These are phyloP conservation scores for Gobio occitaniae DNA, from an alignment of 2,797 vertebrate genomes.

Conservation along the genomic window DNA sequence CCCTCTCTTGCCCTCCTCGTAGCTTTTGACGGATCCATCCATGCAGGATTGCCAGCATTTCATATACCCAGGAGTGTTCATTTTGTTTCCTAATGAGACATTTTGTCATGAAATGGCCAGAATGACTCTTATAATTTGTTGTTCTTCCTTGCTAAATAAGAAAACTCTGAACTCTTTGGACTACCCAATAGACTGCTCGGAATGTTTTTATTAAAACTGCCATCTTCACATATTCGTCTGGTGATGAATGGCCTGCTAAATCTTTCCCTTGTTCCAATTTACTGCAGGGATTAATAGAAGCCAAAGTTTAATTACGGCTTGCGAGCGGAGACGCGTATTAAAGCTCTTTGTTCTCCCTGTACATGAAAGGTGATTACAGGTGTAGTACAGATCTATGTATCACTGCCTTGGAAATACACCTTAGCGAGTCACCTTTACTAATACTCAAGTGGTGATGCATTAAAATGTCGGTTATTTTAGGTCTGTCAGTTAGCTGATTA, in stretches of 20 bases:
- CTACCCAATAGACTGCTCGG: constrained; percentile 26
- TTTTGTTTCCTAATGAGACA: constrained; percentile 9
- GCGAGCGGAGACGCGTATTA: constrained; percentile 44
- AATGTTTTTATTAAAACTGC: constrained; percentile 59
- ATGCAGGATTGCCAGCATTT: constrained; percentile 23
- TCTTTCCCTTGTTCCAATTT: constrained; percentile 55
- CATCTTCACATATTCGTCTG: constrained; percentile 33
- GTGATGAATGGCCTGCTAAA: constrained; percentile 55
- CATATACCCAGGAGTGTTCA: neutral
- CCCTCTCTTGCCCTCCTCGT: neutral
- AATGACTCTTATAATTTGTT: constrained; percentile 27
- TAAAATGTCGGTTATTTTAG: neutral
- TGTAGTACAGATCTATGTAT: constrained; percentile 33
- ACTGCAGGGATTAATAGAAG: constrained; percentile 59
- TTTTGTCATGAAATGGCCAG: neutral
- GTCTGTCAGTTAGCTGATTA: neutral
- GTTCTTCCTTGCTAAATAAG: constrained; percentile 27
- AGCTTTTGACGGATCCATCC: neutral
- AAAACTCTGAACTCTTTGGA: constrained; percentile 33
- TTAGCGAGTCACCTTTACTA: constrained; percentile 5
- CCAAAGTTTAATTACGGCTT: constrained; percentile 59
- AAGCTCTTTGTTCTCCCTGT: constrained; percentile 58
- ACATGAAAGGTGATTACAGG: constrained; percentile 46
- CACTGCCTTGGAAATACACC: constrained; percentile 28
- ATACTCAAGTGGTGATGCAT: neutral